Percentiles rank a stretch among this genome's conserved stretches.
These are phyloP conservation scores for Ennomos erosarius DNA, from an alignment of 2,888 invertebrate species.

Conservation along the genomic window DNA sequence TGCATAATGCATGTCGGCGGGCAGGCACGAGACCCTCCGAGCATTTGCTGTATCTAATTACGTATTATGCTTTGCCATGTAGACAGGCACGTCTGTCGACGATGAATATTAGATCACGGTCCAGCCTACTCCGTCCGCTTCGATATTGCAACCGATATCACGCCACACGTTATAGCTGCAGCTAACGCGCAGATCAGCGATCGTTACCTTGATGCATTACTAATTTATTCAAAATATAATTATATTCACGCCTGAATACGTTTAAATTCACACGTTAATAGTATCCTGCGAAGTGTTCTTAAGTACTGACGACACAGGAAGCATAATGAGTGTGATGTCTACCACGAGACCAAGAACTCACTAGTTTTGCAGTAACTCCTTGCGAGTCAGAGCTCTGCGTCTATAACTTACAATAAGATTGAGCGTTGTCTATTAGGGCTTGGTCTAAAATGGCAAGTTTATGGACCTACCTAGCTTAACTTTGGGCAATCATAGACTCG, in stretches of 20 bases:
- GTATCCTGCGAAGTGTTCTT: conserved; percentile 48
- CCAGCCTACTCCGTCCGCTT: conserved; percentile 61
- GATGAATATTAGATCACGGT: conserved; percentile 81
- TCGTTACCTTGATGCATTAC: conserved; percentile 15
- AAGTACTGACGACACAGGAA: conserved; percentile 52
- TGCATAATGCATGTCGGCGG: conserved; percentile 77
- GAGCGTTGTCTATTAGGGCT: conserved; percentile 34
- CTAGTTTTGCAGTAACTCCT: conserved; percentile 25
- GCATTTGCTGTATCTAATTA: conserved; percentile 83
- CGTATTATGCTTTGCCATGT: conserved; percentile 80
- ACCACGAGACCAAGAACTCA: conserved; percentile 6
- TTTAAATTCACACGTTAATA: conserved; percentile 46
- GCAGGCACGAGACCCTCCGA: conserved; percentile 63
- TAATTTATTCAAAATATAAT: conserved; percentile 29
- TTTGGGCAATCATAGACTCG: conserved; percentile 73
- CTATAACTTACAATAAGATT: conserved; percentile 38
- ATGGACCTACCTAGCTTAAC: conserved; percentile 60
- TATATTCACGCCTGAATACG: conserved; percentile 38
- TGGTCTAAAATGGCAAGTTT: conserved; percentile 45
- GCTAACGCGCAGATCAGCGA: conserved; percentile 38
- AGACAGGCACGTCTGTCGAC: conserved; percentile 73
- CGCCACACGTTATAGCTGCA: conserved; percentile 58
- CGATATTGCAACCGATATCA: conserved; percentile 65
- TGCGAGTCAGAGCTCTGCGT: conserved; percentile 25
- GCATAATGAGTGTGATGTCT: conserved; percentile 53